Percentiles rank a stretch among this genome's conserved stretches.
phyloP scores from a whole-genome alignment of 2,113 vertebrate genomes.

The Crotalus tigris region DNA sequence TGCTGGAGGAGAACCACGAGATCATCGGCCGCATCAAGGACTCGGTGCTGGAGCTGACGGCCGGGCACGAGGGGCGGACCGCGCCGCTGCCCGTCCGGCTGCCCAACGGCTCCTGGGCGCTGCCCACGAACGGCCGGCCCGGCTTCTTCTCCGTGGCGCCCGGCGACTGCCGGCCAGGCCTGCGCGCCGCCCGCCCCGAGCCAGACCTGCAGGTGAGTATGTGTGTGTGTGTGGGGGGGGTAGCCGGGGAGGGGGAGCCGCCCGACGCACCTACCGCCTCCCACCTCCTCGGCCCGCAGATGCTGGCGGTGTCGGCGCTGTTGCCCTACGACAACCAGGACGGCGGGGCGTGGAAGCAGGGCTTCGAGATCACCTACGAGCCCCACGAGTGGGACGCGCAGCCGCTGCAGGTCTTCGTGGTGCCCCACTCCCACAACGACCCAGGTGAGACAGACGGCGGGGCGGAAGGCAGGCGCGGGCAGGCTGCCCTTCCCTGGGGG shows the following conservation, averaged over 20 bases:
- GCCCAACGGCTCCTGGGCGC: slow-evolving; percentile 86
- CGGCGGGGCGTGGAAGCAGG: slow-evolving; percentile 96
- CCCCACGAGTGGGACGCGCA: slow-evolving; percentile 86
- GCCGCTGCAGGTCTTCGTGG: slow-evolving; percentile 90
- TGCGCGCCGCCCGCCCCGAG: slow-evolving; percentile 67
- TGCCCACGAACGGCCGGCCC: slow-evolving; percentile 84
- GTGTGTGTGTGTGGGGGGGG: too few species aligned
- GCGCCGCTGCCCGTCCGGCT: slow-evolving; percentile 46
- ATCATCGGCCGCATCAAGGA: slow-evolving; percentile 99
- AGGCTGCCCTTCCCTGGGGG: neutral
- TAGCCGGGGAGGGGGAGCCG: accelerated
- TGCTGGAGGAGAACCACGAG: slow-evolving; percentile 97
- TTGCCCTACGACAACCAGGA: slow-evolving; percentile 94
- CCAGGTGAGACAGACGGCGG: slow-evolving; percentile 76
- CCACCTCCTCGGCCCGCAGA: slow-evolving; percentile 69
- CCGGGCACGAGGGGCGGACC: slow-evolving; percentile 64
- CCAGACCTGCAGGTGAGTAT: slow-evolving; percentile 84
- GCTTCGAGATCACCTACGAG: slow-evolving; percentile 92
- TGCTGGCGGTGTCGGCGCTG: slow-evolving; percentile 86
- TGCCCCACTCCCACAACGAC: slow-evolving; percentile 97
- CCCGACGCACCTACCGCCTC: neutral
- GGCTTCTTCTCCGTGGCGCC: slow-evolving; percentile 86
- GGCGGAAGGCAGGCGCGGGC: neutral
- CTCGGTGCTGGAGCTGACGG: slow-evolving; percentile 96
- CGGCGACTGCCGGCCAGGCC: slow-evolving; percentile 89